Evolutionary conservation across 2,797 vertebrate species (phyloP).

Genomic region (Pterois miles): DNA sequence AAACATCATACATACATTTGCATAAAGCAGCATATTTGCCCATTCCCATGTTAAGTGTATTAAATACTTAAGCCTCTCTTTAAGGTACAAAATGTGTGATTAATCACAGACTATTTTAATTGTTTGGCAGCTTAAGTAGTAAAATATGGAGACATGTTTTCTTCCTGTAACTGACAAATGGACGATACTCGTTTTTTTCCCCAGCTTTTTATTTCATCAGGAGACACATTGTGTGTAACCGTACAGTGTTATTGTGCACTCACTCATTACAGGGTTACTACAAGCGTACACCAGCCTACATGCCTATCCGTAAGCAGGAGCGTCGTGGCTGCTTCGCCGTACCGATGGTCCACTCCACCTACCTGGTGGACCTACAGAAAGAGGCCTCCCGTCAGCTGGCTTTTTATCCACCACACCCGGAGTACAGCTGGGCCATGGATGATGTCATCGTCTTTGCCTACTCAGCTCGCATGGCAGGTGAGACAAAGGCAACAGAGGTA

Average conservation of each 20-base stretch:
- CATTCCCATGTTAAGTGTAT: too few species aligned
- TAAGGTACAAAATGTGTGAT: too few species aligned
- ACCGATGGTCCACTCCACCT: slow-evolving; percentile 94
- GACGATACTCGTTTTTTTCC: background rate
- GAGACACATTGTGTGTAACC: background rate
- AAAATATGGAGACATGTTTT: background rate
- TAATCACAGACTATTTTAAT: too few species aligned
- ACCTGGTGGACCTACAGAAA: slow-evolving; percentile 89
- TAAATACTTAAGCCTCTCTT: too few species aligned
- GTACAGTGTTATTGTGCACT: background rate
- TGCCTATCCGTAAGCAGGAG: slow-evolving; percentile 89
- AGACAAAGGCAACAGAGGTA: background rate
- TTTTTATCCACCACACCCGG: slow-evolving; percentile 88
- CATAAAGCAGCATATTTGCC: too few species aligned
- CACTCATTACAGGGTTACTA: slow-evolving; percentile 89
- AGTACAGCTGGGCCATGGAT: slow-evolving; percentile 91
- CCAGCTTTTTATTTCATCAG: background rate
- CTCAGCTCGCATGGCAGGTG: slow-evolving; percentile 88
- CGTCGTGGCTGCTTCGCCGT: slow-evolving; percentile 88
- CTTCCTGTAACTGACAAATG: background rate
- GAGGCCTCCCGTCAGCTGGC: slow-evolving; percentile 82
- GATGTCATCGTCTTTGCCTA: slow-evolving; percentile 93
- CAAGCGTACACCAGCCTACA: slow-evolving; percentile 89
- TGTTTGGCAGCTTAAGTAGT: background rate
- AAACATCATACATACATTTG: too few species aligned